Percentiles rank a stretch among this genome's conserved stretches.
These are phyloP conservation scores for Halcyon leucocephala DNA, from an alignment of 2,797 vertebrate genomes.

Conservation along the genomic window DNA sequence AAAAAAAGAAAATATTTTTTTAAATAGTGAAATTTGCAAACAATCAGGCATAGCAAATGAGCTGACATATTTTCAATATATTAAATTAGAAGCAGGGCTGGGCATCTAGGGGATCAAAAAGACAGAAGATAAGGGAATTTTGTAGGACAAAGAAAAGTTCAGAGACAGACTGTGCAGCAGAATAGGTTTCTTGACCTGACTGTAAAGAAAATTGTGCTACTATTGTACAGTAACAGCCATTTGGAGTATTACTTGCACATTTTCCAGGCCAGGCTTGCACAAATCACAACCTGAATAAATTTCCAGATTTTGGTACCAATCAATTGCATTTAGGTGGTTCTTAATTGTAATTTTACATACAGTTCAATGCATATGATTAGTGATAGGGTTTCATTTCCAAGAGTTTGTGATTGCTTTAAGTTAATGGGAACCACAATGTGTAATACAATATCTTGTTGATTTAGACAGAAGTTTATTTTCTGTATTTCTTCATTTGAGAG, in stretches of 20 bases:
- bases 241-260: neutral
- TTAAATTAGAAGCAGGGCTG: neutral
- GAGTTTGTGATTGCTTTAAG: neutral
- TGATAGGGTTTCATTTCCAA: conserved; percentile 27
- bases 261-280: neutral
- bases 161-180: neutral
- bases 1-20: neutral
- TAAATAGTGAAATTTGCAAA: neutral
- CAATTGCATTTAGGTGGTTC: neutral
- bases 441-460: conserved; percentile 32
- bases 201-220: neutral
- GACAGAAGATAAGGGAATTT: neutral
- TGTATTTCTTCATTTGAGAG: conserved; percentile 39
- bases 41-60: neutral
- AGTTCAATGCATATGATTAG: conserved; percentile 7
- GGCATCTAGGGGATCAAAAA: neutral
- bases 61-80: neutral
- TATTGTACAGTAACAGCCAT: neutral
- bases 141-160: neutral
- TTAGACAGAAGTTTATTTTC: conserved; percentile 32
- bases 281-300: neutral
- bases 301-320: neutral
- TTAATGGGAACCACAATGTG: neutral
- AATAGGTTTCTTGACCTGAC: neutral
- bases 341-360: neutral